These are phyloP conservation scores for Mormyrus iriodes DNA, from an alignment of 2,113 vertebrate genomes.

Conservation along the genomic window DNA sequence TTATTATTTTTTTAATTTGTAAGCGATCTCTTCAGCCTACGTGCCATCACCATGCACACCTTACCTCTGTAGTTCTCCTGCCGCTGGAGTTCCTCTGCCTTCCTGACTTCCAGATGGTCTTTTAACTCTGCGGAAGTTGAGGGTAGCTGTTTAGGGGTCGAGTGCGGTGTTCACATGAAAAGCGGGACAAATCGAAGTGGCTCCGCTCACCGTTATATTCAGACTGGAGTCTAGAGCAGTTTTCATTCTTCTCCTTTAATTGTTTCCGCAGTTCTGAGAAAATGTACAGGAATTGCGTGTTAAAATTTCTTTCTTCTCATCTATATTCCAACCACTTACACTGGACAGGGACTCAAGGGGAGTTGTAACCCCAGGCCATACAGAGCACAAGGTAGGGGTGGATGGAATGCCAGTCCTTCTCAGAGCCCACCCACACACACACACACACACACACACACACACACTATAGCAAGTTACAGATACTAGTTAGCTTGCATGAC, in stretches of 20 bases:
- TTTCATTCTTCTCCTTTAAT: neutral
- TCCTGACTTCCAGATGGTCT: neutral
- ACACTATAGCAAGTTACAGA: neutral
- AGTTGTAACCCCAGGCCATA: neutral
- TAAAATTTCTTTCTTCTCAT: neutral
- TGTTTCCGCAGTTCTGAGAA: neutral
- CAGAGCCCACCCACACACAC: neutral
- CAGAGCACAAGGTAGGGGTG: neutral
- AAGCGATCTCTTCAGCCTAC: neutral
- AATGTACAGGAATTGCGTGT: neutral
- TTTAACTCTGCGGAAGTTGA: neutral
- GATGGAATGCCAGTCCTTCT: neutral
- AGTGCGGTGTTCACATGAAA: neutral
- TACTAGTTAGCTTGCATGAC: neutral
- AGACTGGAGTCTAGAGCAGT: conserved; percentile 1
- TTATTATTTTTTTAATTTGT: neutral
- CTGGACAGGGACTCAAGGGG: neutral
- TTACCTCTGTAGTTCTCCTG: neutral
- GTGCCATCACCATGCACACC: neutral
- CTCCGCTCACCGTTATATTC: neutral
- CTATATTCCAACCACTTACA: neutral
- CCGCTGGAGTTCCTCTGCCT: neutral
- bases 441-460: neutral
- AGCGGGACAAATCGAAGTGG: neutral
- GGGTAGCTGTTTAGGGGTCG: neutral